These are phyloP conservation scores for Myotis yumanensis DNA, from an alignment of 2,113 vertebrate genomes.

Conservation along the genomic window DNA sequence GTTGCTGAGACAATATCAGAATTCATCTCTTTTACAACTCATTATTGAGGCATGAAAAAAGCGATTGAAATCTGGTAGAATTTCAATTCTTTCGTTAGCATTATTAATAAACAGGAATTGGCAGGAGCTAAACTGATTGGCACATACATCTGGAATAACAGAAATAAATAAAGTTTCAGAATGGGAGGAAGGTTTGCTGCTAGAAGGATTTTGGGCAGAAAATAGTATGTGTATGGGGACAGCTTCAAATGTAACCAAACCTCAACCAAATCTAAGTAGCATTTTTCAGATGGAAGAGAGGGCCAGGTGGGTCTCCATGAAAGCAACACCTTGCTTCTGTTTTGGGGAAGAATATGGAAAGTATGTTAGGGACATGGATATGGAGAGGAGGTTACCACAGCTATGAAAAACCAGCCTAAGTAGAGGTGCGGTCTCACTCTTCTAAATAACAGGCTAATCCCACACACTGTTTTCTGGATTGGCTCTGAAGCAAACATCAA, in stretches of 20 bases:
- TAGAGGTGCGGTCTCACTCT: neutral
- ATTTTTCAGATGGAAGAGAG: neutral
- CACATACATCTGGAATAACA: slow-evolving; percentile 82
- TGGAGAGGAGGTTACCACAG: neutral
- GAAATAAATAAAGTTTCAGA: slow-evolving; percentile 75
- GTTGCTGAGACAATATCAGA: slow-evolving; percentile 76
- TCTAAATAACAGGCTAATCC: neutral
- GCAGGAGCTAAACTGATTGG: slow-evolving; percentile 84
- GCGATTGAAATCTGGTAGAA: slow-evolving; percentile 80
- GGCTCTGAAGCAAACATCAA: slow-evolving; percentile 9
- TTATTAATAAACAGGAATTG: slow-evolving; percentile 85
- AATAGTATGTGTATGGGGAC: slow-evolving; percentile 65
- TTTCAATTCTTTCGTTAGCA: slow-evolving; percentile 82
- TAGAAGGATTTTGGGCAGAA: slow-evolving; percentile 61
- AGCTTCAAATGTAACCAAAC: slow-evolving; percentile 47
- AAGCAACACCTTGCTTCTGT: neutral
- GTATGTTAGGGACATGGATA: neutral
- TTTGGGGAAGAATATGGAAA: neutral
- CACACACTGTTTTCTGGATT: neutral
- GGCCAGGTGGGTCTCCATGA: neutral
- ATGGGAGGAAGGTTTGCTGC: slow-evolving; percentile 52
- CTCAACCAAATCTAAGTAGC: neutral
- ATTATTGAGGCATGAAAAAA: slow-evolving; percentile 75
- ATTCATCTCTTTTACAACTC: slow-evolving; percentile 74
- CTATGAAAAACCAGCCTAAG: neutral